A percentile compares a stretch with the other conserved stretches of the same genome.
These are phyloP conservation scores for Athalia cordata DNA, from an alignment of 2,888 invertebrate species.

Conservation along the genomic window DNA sequence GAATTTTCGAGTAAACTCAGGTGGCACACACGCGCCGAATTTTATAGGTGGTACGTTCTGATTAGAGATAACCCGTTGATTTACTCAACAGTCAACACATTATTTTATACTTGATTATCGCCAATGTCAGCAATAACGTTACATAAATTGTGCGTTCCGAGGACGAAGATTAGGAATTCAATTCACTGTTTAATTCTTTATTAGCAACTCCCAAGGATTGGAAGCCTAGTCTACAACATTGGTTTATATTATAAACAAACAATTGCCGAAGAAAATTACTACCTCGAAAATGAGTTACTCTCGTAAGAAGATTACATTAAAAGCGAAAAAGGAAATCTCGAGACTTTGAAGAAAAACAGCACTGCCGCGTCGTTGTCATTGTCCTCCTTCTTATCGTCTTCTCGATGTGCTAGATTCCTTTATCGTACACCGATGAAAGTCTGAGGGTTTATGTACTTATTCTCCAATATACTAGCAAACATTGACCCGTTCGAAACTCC, in stretches of 20 bases:
- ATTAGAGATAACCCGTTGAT: constrained; percentile 29
- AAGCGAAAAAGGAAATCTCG: constrained; percentile 27
- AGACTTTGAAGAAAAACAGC: constrained; percentile 25
- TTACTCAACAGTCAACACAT: constrained; percentile 31
- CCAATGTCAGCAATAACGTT: background rate
- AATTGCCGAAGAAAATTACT: constrained; percentile 32
- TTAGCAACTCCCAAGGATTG: constrained; percentile 8
- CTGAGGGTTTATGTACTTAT: constrained; percentile 41
- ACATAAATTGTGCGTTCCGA: background rate
- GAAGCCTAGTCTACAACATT: constrained; percentile 21
- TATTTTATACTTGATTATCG: background rate
- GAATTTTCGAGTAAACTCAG: constrained; percentile 24
- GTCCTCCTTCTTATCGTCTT: background rate
- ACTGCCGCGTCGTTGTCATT: constrained; percentile 25
- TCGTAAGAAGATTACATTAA: constrained; percentile 37
- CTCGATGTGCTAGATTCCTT: constrained; percentile 22
- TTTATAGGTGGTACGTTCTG: constrained; percentile 30
- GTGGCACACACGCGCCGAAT: constrained; percentile 8
- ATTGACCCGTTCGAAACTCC: constrained; percentile 26
- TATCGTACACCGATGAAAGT: constrained; percentile 26
- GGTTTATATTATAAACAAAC: constrained; percentile 16
- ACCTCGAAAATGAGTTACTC: constrained; percentile 13
- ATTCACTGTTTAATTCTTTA: constrained; percentile 13
- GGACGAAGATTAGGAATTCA: constrained; percentile 15
- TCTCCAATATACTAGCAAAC: constrained; percentile 37